Base-by-base conservation (phyloP, 2,797 vertebrate genomes). In the Sphaeramia orbicularis region DNA sequence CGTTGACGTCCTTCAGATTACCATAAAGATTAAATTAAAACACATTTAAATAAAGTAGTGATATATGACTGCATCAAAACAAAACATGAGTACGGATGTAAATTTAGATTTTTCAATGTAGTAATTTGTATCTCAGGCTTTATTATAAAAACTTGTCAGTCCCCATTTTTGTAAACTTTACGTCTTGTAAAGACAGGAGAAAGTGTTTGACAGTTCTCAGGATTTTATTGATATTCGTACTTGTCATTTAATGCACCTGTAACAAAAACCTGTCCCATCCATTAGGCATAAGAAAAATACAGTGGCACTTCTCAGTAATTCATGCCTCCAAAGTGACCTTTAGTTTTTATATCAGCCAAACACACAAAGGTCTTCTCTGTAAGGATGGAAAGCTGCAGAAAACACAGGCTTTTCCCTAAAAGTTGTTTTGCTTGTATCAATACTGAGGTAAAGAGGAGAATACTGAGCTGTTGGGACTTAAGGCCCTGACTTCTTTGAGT, bases 401-500 rank as follows among this genome's bases (percentile, higher is more conserved):
- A 73, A 61, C 72, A 37, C 59, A 65, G 70, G 38, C 51, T 63
- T 50, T 64, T 66, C 75, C 76, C 65, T 30, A 45, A 15, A 67
- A 67, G 40, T n/a, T 5, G 70, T 82, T 70, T 80, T 65, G 69
- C 76, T 86, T 71, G 38, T 95, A 96, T 95, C 95, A 95, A 94
- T 92, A 95, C 91, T 94, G 95, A 95, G 89, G 86, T 94, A 94
- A 93, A 80, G 84, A 88, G 78, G 70, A 78, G 81, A 84, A 86
- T 50, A 81, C 78, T 86, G 77, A 77, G 78, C 43, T 68, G 42
- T 42, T 35, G 53, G 59, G 51, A 62, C 68, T n/a, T 7, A 27
- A 53, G 1, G 58, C 11, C 10, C 63, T 38, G 69, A 65, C 51
- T 76, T 74, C 45, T 80, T 43, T 19, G 71, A 78, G 68, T 42